These are phyloP conservation scores for Rhinopomastus cyanomelas DNA, from an alignment of 2,113 vertebrate species.

Conservation along the genomic window DNA sequence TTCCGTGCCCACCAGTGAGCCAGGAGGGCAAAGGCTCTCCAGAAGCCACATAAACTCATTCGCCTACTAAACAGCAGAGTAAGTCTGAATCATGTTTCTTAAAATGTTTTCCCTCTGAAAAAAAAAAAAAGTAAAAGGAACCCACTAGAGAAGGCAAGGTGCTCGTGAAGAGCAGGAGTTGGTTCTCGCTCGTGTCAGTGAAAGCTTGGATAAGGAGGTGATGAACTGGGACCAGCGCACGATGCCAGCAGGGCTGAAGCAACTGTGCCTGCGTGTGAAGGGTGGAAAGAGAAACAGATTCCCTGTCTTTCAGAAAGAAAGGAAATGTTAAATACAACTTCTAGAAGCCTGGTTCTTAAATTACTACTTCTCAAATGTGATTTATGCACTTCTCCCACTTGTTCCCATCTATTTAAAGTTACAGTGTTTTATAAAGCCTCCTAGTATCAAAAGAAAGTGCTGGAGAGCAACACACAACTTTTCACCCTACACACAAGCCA, in stretches of 20 bases:
- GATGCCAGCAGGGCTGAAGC: not conserved
- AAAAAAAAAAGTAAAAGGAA: accelerated
- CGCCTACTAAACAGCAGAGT: accelerated
- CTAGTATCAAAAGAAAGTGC: not conserved
- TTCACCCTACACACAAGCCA: not conserved
- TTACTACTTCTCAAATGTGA: constrained; percentile 37
- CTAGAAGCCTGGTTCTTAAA: constrained; percentile 32
- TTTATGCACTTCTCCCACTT: constrained; percentile 5
- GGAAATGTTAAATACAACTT: constrained; percentile 38
- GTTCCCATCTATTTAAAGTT: constrained; percentile 5
- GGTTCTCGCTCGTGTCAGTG: not conserved
- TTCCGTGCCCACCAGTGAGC: accelerated
- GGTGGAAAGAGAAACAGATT: not conserved
- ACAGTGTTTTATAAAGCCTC: not conserved
- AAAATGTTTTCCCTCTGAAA: not conserved
- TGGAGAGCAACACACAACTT: not conserved
- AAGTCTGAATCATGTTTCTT: not conserved
- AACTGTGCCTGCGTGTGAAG: not conserved
- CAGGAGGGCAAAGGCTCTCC: not conserved
- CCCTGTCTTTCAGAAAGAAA: not conserved
- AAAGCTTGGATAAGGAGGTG: not conserved
- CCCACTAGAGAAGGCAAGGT: not conserved
- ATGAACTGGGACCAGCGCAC: not conserved
- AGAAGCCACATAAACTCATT: not conserved
- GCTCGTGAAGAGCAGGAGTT: not conserved